These are phyloP conservation scores for Drosophila incognita DNA, from an alignment of 2,888 invertebrate species.

Conservation along the genomic window DNA sequence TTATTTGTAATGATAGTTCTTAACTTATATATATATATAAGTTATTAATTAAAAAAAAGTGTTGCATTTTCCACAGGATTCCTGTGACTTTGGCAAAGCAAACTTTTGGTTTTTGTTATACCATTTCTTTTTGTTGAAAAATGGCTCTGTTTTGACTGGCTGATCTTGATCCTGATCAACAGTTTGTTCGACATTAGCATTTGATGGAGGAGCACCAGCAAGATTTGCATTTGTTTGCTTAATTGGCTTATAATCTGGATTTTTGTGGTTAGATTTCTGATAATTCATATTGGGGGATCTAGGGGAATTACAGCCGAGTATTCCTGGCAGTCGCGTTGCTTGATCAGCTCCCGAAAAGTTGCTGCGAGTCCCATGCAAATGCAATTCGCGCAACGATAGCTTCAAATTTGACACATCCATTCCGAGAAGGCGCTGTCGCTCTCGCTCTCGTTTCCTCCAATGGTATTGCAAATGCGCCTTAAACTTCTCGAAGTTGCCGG, in stretches of 20 bases:
- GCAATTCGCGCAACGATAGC: conserved; percentile 1
- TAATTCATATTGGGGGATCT: not conserved
- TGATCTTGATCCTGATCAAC: not conserved
- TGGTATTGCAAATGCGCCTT: conserved; percentile 33
- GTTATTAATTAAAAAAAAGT: not conserved
- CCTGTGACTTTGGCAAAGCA: not conserved
- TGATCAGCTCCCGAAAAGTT: not conserved
- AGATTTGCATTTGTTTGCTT: not conserved
- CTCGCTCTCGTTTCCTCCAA: conserved; percentile 17
- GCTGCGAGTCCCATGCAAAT: conserved; percentile 4
- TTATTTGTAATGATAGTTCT: no score
- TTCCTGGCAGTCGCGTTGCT: not conserved
- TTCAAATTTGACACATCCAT: not conserved
- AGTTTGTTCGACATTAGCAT: not conserved
- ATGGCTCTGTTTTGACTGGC: no score
- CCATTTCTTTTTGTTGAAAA: not conserved
- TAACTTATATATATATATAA: no score
- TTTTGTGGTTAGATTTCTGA: not conserved
- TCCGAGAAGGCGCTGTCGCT: not conserved
- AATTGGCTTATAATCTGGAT: not conserved
- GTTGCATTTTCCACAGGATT: not conserved
- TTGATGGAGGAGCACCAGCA: not conserved
- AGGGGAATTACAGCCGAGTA: not conserved
- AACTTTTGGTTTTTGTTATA: conserved; percentile 11
- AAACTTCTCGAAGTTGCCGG: conserved; percentile 14